Conservation (phyloP, 2,113 vertebrate genomes). For the Notiomystis cincta region DNA sequence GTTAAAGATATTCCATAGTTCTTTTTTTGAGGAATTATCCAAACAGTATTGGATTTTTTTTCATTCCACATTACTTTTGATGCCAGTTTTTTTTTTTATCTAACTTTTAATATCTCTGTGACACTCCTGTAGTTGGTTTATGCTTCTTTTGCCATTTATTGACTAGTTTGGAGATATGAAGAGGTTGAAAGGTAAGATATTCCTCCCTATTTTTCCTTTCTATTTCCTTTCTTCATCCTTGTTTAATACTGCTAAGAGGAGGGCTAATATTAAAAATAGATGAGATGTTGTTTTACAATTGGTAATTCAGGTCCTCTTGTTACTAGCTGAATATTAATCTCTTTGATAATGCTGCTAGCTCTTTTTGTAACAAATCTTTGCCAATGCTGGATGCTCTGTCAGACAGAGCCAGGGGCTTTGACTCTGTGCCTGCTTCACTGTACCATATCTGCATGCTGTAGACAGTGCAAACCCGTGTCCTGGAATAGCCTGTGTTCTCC, state of each 20-base stretch:
- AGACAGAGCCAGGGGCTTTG: neutral
- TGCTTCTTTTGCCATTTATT: neutral
- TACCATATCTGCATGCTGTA: neutral
- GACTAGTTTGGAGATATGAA: neutral
- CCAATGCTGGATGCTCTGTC: neutral
- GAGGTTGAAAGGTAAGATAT: neutral
- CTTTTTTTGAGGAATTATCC: neutral
- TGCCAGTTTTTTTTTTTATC: neutral
- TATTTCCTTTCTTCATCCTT: neutral
- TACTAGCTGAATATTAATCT: neutral
- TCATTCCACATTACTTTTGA: neutral
- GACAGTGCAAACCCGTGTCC: fast-evolving
- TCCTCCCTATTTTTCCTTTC: neutral
- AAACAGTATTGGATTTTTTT: neutral
- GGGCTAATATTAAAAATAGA: neutral
- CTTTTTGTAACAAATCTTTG: neutral
- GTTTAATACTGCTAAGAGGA: neutral
- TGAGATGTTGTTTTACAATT: neutral
- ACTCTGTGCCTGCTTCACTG: neutral
- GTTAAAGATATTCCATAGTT: neutral
- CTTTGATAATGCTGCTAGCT: neutral
- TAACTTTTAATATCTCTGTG: neutral
- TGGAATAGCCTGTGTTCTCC: neutral
- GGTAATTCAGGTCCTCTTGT: neutral
- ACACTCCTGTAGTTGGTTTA: neutral